Conservation (phyloP, 2,888 invertebrate genomes). For the Cheilosia vulpina region DNA sequence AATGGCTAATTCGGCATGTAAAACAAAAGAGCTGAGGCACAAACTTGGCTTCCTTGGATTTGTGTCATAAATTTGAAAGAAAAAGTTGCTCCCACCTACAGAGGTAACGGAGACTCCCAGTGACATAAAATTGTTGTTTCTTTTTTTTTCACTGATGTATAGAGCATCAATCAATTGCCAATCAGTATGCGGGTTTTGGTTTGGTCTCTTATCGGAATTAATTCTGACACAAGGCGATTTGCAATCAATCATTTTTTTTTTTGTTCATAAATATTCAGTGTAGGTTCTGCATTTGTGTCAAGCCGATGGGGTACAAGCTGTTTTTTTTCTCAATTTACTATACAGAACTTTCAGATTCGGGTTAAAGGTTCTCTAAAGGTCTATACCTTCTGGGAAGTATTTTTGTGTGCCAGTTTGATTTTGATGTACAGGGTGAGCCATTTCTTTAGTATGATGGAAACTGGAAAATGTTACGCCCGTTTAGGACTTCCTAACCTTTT, state of each 20-base stretch:
- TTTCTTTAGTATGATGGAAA: too few relatives aligned
- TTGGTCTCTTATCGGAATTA: constrained; percentile 38
- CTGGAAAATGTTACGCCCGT: too few relatives aligned
- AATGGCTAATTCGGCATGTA: constrained; percentile 22
- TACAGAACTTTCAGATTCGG: too few relatives aligned
- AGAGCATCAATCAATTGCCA: constrained; percentile 34
- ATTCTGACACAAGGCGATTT: constrained; percentile 28
- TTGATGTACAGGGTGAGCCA: too few relatives aligned
- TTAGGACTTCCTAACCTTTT: too few relatives aligned
- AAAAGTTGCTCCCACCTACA: constrained; percentile 39
- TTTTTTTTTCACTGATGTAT: too few relatives aligned
- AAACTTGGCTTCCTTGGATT: constrained; percentile 42
- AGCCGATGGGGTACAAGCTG: too few relatives aligned
- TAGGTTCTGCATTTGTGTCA: background rate
- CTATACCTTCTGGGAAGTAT: too few relatives aligned
- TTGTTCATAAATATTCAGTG: background rate
- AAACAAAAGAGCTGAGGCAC: constrained; percentile 32
- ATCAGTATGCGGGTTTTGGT: constrained; percentile 16
- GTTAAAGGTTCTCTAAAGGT: too few relatives aligned
- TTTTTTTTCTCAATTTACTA: too few relatives aligned
- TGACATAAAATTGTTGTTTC: constrained; percentile 15
- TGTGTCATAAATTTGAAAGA: constrained; percentile 44
- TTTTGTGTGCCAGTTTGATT: too few relatives aligned
- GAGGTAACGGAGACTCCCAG: background rate
- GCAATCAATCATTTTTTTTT: constrained; percentile 37